Evolutionary conservation across 2,888 invertebrate species (phyloP), one percentile per base, ranked within the genome.

Genomic region (Hemaris fuciformis): DNA sequence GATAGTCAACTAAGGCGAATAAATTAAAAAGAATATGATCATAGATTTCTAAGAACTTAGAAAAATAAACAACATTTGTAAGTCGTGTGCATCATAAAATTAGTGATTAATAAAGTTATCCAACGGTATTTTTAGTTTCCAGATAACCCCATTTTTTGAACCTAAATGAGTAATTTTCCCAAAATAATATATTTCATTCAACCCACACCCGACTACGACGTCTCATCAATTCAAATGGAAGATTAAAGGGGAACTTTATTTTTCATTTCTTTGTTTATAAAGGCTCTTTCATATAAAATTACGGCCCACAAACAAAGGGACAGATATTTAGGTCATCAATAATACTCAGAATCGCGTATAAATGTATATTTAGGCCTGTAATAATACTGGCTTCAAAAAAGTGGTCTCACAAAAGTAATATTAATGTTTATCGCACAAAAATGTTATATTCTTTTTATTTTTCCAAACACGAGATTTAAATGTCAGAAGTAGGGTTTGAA

Each of bases 321-420:
- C 48, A 53, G 15, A 53, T 53, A 53, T 53, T 53, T 18, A 53
- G 31, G 53, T 53, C 53, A 53, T 53, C 31, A 53, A 53, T 53
- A 53, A 53, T 31, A 53, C 31, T 53, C 53, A 53, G 53, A 53
- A 27, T 27, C 18, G 53, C 31, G 27, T 53, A 31, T 48, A 7
- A 48, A 48, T 18, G 27, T 31, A 53, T 53, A 53, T 53, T 53
- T 53, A 53, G 31, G 31, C 10, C 31, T 53, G 27, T 53, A 27
- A 27, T 48, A 46, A 34, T 48, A 48, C 45, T 63, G 34, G 31
- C 5, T 53, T 48, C 38, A 59, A 31, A 45, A 31, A 43, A 59
- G n/a, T n/a, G 18, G 15, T 4, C 23, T 20, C 31, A 18, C 22
- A 4, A 10, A 38, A 38, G 38, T 57, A 41, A 34, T 57, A 38